A percentile compares a stretch with the other conserved stretches of the same genome.
Conservation (phyloP, 2,797 vertebrate species). For the Dallia pectoralis region DNA sequence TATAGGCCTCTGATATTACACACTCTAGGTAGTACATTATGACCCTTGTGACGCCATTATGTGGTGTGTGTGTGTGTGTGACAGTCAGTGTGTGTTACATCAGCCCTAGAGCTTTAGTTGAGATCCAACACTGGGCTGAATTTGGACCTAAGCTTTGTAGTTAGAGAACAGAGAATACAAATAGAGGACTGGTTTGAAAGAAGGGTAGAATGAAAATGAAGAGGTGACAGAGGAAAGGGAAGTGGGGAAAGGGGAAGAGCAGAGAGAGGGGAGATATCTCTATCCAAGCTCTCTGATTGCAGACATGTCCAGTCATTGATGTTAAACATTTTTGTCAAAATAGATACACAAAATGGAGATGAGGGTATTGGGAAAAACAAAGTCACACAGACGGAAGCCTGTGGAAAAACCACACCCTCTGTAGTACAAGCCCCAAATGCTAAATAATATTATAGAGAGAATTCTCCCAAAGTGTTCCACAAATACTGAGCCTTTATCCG, state of each 20-base stretch:
- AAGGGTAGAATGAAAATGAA: not conserved
- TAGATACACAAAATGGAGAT: not conserved
- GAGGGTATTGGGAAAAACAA: not conserved
- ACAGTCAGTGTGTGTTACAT: slow-evolving; percentile 10
- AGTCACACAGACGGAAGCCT: too few species aligned
- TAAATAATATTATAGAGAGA: too few species aligned
- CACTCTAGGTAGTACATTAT: not conserved
- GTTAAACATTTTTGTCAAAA: not conserved
- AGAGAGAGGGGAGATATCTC: not conserved
- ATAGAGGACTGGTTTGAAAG: not conserved
- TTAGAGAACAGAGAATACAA: not conserved
- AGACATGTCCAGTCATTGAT: not conserved
- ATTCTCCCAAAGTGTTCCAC: too few species aligned
- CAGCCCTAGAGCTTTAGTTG: slow-evolving; percentile 2
- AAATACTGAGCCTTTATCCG: too few species aligned
- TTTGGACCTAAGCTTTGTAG: slow-evolving; percentile 33
- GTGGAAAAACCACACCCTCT: too few species aligned
- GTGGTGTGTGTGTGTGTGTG: not conserved
- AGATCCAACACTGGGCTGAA: slow-evolving; percentile 39
- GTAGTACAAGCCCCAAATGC: too few species aligned
- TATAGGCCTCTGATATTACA: not conserved
- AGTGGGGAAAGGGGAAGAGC: not conserved
- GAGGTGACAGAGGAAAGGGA: too few species aligned
- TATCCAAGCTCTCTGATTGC: not conserved
- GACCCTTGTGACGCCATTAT: not conserved